These are phyloP conservation scores for Thunnus albacares DNA, from an alignment of 2,797 vertebrate genomes.

Conservation along the genomic window DNA sequence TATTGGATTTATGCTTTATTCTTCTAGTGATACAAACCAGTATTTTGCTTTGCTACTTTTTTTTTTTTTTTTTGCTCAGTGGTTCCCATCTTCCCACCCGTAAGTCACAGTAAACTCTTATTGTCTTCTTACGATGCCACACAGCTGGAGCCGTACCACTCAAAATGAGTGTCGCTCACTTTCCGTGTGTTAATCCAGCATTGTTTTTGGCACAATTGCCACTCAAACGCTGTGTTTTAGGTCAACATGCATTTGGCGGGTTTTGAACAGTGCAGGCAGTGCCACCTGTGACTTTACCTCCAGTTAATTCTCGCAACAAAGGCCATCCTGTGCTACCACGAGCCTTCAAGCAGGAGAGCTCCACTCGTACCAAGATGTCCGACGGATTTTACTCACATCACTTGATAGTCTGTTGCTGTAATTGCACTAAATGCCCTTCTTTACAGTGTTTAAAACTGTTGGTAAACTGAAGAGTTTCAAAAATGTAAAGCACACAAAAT, in stretches of 20 bases:
- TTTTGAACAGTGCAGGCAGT: conserved; percentile 55
- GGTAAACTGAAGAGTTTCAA: conserved; percentile 78
- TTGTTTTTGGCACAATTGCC: conserved; percentile 9
- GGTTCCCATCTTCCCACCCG: conserved; percentile 9
- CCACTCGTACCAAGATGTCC: conserved; percentile 52
- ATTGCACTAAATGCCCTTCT: conserved; percentile 87
- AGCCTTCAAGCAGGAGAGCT: conserved; percentile 38
- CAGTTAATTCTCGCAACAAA: conserved; percentile 35
- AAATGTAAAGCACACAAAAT: conserved; percentile 79
- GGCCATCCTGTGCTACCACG: conserved; percentile 39
- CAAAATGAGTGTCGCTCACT: conserved; percentile 15
- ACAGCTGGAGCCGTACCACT: conserved; percentile 57
- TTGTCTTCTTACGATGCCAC: conserved; percentile 27
- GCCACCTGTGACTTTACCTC: conserved; percentile 68
- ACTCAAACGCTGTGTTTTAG: conserved; percentile 38
- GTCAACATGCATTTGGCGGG: conserved; percentile 56
- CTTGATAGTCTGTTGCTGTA: conserved; percentile 78
- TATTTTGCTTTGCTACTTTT: conserved; percentile 36
- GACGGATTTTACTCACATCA: conserved; percentile 56
- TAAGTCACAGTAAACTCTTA: conserved; percentile 16
- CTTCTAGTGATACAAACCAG: conserved; percentile 53
- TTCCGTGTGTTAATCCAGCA: background rate
- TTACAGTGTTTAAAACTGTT: conserved; percentile 81
- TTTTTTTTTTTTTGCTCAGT: conserved; percentile 5
- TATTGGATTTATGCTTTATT: conserved; percentile 42